Evolutionary conservation across 92 coral and sea anemone genomes (phyloP), one percentile per base, ranked within the genome.

Genomic region (Virgularia gustaviana): DNA sequence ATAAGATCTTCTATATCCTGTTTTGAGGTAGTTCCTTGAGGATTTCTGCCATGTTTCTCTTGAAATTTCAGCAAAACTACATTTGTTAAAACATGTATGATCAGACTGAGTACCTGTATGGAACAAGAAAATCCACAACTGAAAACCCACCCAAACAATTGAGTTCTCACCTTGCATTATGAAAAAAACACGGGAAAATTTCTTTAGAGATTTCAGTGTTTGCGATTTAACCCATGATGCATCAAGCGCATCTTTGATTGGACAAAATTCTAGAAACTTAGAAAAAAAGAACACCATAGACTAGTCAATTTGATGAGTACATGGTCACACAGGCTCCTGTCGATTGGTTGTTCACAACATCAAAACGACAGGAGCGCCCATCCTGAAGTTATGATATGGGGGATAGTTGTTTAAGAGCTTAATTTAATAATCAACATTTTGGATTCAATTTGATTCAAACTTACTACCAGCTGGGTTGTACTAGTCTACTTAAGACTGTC

Each of bases 221-320:
- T 85, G 85, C 42, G 78, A 30, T 36, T 87, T 87, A 45, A 84
- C 44, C 60, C 70, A 72, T 44, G 84, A 81, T 59, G 86, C 79
- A 32, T 89, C 65, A 57, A 89, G 47, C 19, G 98, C 96, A 77
- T 81, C 91, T 77, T 85, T 86, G 32, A 92, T 78, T 53, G 94
- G 82, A 71, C 72, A 81, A 63, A 92, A 92, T 27, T 89, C 90
- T 84, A 85, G 65, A 85, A 89, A 87, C 96, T 91, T 53, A 58
- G 77, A 28, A 43, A n/a, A 78, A 33, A 39, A 39, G 45, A 39
- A 39, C 45, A 39, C 8, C 45, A 7, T n/a, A 7, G 45, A 39
- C 45, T 8, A 15, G 9, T 39, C 45, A 39, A 39, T 39, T 39
- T 39, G 9, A 39, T 39, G 45, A 39, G 45, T 7, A 39, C 45